These are phyloP conservation scores for Mormyrus proboscirostris DNA, from an alignment of 2,797 vertebrate genomes.

Conservation along the genomic window DNA sequence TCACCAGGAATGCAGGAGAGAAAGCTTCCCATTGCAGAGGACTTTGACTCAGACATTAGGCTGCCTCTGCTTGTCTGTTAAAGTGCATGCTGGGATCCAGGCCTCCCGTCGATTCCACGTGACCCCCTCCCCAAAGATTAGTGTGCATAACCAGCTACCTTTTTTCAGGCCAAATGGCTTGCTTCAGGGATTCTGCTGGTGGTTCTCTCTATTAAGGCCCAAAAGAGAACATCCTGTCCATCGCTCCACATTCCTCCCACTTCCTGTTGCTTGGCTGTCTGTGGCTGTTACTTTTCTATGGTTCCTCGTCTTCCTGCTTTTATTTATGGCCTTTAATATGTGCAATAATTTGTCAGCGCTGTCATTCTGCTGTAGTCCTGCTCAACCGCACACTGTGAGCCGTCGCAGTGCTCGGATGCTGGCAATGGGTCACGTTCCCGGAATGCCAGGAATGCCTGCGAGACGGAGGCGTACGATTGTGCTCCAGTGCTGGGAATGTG, in stretches of 20 bases:
- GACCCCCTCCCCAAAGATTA: background rate
- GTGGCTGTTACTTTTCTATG: background rate
- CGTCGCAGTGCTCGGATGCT: background rate
- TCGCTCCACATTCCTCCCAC: background rate
- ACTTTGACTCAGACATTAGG: background rate
- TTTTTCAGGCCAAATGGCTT: background rate
- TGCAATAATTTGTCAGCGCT: background rate
- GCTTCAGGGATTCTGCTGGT: background rate
- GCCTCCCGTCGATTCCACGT: background rate
- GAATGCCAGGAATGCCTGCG: constrained; percentile 50
- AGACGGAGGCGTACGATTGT: constrained; percentile 22
- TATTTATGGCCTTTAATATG: background rate
- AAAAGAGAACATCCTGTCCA: background rate
- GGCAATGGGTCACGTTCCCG: constrained; percentile 33
- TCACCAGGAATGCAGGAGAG: constrained; percentile 44
- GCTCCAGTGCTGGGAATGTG: constrained; percentile 34
- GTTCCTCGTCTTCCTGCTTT: background rate
- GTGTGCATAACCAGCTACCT: background rate
- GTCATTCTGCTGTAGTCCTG: background rate
- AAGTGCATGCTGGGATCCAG: background rate
- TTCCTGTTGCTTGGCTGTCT: background rate
- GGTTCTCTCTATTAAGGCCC: background rate
- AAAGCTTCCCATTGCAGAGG: constrained; percentile 49
- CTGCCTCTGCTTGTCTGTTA: background rate
- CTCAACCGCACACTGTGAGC: background rate